These are phyloP conservation scores for Hecatera dysodea DNA, from an alignment of 2,888 invertebrate genomes.

Conservation along the genomic window DNA sequence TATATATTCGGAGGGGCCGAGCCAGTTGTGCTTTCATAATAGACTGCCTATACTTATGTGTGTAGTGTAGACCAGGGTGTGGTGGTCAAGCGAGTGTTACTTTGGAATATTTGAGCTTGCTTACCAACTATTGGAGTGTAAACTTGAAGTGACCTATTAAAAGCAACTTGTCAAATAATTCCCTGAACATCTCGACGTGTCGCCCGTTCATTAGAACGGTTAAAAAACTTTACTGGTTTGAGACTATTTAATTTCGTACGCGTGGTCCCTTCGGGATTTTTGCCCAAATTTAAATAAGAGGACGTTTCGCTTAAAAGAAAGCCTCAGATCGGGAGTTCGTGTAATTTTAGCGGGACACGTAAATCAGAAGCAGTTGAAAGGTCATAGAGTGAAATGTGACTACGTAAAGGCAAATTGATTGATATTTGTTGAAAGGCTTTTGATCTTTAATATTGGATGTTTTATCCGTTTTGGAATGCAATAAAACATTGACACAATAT, in stretches of 20 bases:
- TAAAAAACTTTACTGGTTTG: constrained; percentile 41
- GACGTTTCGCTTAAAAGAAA: constrained; percentile 61
- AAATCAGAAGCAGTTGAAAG: constrained; percentile 44
- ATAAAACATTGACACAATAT: constrained; percentile 6
- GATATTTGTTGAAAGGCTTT: constrained; percentile 31
- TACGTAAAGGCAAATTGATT: constrained; percentile 62
- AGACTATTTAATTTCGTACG: constrained; percentile 60
- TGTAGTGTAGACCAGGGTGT: constrained; percentile 3
- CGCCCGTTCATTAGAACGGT: constrained; percentile 21
- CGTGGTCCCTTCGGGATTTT: constrained; percentile 61
- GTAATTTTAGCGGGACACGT: constrained; percentile 63
- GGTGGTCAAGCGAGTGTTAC: not conserved
- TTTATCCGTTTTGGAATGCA: not conserved
- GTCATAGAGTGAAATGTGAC: constrained; percentile 43
- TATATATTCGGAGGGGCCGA: constrained; percentile 49
- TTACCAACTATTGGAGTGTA: not conserved
- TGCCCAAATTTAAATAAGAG: constrained; percentile 69
- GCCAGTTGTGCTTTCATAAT: constrained; percentile 29
- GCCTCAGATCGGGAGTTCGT: constrained; percentile 60
- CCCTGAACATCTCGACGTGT: constrained; percentile 9
- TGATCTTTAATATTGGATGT: constrained; percentile 28
- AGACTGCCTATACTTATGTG: constrained; percentile 27
- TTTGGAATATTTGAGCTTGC: constrained; percentile 9
- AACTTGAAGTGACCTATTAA: not conserved
- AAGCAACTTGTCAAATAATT: constrained; percentile 26